Conservation (phyloP, 2,113 vertebrate genomes). For the Sciurus niger region DNA sequence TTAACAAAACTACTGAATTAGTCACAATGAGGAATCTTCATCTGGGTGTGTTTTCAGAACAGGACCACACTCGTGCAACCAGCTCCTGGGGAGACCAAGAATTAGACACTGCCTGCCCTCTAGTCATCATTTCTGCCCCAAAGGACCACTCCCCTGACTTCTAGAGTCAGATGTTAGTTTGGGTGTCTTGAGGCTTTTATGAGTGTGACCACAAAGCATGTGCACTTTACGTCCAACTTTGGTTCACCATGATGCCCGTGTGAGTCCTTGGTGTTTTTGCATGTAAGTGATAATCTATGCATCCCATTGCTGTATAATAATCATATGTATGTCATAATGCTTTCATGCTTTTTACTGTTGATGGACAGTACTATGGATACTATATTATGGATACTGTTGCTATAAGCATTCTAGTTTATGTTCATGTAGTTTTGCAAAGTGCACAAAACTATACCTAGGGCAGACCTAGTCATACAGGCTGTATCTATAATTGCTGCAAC, state of each 20-base stretch:
- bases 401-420: neutral
- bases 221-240: neutral
- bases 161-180: neutral
- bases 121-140: too few relatives aligned
- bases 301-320: fast-evolving
- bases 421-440: too few relatives aligned
- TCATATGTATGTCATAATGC: fast-evolving
- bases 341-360: neutral
- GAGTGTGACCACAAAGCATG: neutral
- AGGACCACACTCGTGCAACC: fast-evolving
- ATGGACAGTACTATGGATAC: fast-evolving
- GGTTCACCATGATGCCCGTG: fast-evolving
- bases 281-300: neutral
- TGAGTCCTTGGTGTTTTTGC: neutral
- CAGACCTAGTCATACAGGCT: neutral
- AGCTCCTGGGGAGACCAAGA: neutral
- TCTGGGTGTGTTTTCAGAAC: neutral
- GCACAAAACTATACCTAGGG: neutral
- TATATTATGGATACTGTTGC: neutral
- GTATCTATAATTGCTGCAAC: fast-evolving
- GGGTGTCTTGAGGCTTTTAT: neutral
- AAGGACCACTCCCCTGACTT: neutral
- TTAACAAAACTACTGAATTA: neutral
- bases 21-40: neutral
- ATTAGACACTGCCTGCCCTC: fast-evolving